Evolutionary conservation across 2,888 invertebrate species (phyloP), one percentile per base, ranked within the genome.

Genomic region (Ophioninae sp.): DNA sequence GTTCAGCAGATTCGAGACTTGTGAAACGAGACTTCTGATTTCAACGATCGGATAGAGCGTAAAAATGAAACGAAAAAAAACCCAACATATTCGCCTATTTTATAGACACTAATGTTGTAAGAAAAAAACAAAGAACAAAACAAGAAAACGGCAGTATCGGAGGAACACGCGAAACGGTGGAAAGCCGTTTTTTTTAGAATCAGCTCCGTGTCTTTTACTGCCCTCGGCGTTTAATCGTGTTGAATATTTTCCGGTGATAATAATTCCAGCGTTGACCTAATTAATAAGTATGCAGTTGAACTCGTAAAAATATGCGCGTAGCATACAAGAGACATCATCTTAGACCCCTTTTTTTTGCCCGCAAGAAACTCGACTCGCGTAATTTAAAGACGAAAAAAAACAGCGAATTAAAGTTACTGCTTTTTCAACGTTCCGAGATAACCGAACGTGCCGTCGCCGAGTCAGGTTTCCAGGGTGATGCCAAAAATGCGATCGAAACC

Each of bases 201-300:
- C 41, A 75, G 74, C 61, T 81, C 61, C 51, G 76, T 30, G 77
- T 79, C 73, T 82, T 84, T 76, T 79, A 82, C 84, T 82, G 84
- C 84, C 84, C 79, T 82, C 22, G 84, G 84, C 82, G 79, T 76
- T 76, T 84, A 76, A 82, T 81, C 81, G 84, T 81, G 79, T 81
- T 84, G 59, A 81, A 79, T 73, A 56, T 77, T 77, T 83, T 82
- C 67, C 81, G 79, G 79, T 79, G 84, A 84, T 84, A 84, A 84
- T 81, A 81, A 84, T 82, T 79, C 73, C 84, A 79, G 63, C 75
- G 84, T 84, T 84, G 84, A 84, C 84, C 81, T 84, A 84, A 83
- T 81, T 71, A 51, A 79, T 75, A 81, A 75, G 72, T n/a, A 61
- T 44, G 56, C 74, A 65, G 72, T 76, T 69, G 41, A 67, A 67